Evolutionary conservation across 2,888 invertebrate genomes (phyloP).

Genomic region (Helicoverpa assulta): DNA sequence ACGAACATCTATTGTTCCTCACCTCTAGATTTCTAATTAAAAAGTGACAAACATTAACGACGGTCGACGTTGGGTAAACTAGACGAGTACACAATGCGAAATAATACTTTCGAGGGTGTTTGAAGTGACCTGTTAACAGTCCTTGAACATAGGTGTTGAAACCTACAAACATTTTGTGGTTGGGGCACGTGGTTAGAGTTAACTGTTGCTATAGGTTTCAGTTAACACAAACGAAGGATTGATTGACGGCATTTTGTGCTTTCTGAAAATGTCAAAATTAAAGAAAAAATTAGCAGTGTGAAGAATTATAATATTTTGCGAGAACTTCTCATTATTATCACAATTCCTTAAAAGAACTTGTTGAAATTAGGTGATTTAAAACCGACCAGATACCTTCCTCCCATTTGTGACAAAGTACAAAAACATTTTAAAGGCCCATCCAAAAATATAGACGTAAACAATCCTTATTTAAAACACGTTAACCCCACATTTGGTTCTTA

Average conservation of each 20-base stretch:
- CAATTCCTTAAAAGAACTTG: no score
- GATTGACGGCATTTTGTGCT: no score
- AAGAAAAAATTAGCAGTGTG: no score
- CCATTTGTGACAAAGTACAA: background rate
- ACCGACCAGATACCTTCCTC: no score
- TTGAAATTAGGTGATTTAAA: no score
- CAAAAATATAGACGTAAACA: conserved; percentile 19
- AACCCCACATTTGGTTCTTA: conserved; percentile 41
- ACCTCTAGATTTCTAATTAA: conserved; percentile 24
- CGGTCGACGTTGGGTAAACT: conserved; percentile 26
- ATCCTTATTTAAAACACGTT: conserved; percentile 37
- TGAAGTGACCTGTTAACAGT: background rate
- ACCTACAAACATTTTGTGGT: background rate
- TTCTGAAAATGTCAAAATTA: no score
- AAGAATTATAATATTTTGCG: no score
- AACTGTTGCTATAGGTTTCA: background rate
- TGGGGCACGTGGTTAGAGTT: background rate
- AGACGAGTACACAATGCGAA: background rate
- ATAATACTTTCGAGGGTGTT: background rate
- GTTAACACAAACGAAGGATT: no score
- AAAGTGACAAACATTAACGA: conserved; percentile 36
- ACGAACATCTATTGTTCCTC: conserved; percentile 9
- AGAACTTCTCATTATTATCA: no score
- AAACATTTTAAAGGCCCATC: background rate
- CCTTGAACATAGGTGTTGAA: background rate